Percentiles rank a stretch among this genome's conserved stretches.
phyloP scores from a whole-genome alignment of 2,797 vertebrate genomes.

The Pipistrellus kuhlii region DNA sequence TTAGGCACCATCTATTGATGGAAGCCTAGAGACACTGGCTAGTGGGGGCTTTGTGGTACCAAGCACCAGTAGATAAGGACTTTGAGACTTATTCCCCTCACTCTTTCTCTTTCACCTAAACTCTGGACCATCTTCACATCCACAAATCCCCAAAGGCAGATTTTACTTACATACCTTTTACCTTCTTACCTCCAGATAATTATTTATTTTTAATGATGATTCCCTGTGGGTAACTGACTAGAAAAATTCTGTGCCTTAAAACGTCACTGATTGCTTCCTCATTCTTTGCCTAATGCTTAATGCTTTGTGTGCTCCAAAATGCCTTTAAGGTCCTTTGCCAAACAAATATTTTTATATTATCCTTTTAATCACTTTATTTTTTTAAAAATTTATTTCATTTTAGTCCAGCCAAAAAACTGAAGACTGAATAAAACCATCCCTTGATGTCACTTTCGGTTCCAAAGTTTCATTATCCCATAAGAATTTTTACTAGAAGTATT shows the following conservation, averaged over 20 bases:
- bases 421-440: conserved; percentile 38
- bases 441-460: conserved; percentile 18
- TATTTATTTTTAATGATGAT: conserved; percentile 44
- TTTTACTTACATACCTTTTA: neutral
- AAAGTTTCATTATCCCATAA: conserved; percentile 48
- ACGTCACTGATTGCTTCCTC: neutral
- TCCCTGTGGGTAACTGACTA: neutral
- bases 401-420: conserved; percentile 50
- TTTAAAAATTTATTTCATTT: conserved; percentile 42
- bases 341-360: conserved; percentile 57
- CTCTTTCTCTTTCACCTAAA: neutral
- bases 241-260: conserved; percentile 35
- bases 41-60: neutral
- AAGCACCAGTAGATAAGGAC: neutral
- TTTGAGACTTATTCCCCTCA: neutral
- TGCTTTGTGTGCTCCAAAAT: conserved; percentile 9
- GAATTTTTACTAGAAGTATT: conserved; percentile 59
- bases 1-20: neutral
- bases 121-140: neutral
- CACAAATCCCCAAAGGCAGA: neutral
- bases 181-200: neutral
- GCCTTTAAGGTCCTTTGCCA: conserved; percentile 1
- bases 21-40: neutral
- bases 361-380: conserved; percentile 39
- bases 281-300: neutral